Evolutionary conservation across 2,888 invertebrate genomes (phyloP).

Genomic region (Fragum sueziense): DNA sequence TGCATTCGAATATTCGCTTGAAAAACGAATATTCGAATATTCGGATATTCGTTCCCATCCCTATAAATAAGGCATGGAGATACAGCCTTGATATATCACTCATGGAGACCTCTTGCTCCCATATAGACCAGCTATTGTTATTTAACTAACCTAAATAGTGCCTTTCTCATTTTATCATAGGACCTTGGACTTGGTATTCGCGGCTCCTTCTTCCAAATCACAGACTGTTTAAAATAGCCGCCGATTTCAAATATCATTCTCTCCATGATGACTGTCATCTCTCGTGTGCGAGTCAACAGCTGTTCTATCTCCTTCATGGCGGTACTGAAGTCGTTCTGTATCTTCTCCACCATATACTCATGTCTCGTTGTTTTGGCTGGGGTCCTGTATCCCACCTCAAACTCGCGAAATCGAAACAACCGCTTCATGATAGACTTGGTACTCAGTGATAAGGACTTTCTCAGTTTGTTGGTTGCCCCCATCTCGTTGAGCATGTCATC

Average conservation of each 20-base stretch:
- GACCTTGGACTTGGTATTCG: not conserved
- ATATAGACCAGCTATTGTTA: no score
- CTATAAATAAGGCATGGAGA: no score
- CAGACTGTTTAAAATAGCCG: constrained; percentile 32
- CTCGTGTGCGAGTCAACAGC: constrained; percentile 5
- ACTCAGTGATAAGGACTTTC: not conserved
- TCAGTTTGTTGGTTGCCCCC: not conserved
- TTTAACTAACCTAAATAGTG: no score
- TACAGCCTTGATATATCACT: no score
- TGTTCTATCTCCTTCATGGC: constrained; percentile 18
- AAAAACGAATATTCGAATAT: no score
- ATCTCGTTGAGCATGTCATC: constrained; percentile 1
- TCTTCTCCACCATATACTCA: constrained; percentile 10
- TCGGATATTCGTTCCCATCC: no score
- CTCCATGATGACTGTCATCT: constrained; percentile 17
- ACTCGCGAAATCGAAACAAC: not conserved
- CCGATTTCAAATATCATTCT: constrained; percentile 42
- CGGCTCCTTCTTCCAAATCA: not conserved
- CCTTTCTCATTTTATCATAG: not conserved
- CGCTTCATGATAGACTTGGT: constrained; percentile 13
- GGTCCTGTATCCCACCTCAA: not conserved
- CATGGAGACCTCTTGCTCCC: no score
- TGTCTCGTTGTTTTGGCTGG: not conserved
- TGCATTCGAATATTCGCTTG: no score
- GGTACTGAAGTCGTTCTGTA: constrained; percentile 24